Evolutionary conservation across 2,888 invertebrate species (phyloP).

Genomic region (Eulithis prunata): DNA sequence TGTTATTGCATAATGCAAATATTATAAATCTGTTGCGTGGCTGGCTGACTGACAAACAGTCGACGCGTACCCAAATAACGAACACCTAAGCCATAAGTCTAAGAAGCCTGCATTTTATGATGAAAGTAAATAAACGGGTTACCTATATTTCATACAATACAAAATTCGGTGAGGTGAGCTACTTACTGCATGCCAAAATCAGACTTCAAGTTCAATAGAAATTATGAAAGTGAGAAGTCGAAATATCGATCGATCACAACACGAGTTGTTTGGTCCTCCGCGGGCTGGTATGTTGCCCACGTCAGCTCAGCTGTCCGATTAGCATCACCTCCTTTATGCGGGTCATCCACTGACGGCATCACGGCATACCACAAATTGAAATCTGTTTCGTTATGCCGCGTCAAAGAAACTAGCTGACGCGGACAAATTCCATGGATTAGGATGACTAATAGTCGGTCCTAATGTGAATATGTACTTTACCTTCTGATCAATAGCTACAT

Average conservation of each 20-base stretch:
- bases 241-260: conserved; percentile 69
- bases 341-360: conserved; percentile 72
- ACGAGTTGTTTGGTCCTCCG: conserved; percentile 54
- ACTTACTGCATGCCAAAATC: not conserved
- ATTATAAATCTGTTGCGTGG: conserved; percentile 5
- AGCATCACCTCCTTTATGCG: conserved; percentile 77
- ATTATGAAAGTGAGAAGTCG: conserved; percentile 52
- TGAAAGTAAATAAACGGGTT: not conserved
- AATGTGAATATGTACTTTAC: not conserved
- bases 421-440: conserved; percentile 69
- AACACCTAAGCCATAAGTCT: not conserved
- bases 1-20: not conserved
- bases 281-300: conserved; percentile 53
- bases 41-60: not conserved
- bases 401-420: conserved; percentile 74
- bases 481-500: not conserved
- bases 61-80: too few relatives aligned
- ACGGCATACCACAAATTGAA: conserved; percentile 72
- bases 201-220: conserved; percentile 43
- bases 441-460: conserved; percentile 66
- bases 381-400: conserved; percentile 79
- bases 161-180: too few relatives aligned
- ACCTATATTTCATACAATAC: not conserved
- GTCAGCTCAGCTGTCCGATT: conserved; percentile 82
- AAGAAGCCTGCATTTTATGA: not conserved